phyloP scores from a whole-genome alignment of 2,888 invertebrate genomes.

The Lymantria dispar region DNA sequence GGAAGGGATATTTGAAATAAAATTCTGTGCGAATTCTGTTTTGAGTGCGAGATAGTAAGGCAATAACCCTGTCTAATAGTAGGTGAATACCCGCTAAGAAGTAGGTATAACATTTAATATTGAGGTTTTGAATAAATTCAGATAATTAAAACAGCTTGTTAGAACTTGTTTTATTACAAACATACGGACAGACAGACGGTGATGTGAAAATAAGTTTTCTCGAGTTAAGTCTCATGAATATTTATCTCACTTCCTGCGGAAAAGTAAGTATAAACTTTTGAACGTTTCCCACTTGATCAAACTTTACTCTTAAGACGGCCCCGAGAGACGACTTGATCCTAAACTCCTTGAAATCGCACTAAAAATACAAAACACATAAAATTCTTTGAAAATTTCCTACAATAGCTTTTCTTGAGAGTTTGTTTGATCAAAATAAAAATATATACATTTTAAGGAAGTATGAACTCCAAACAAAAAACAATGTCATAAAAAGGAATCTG shows the following conservation, averaged over 20 bases:
- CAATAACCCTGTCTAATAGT: too few relatives aligned
- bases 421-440: background rate
- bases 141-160: conserved; percentile 63
- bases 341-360: conserved; percentile 41
- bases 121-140: conserved; percentile 52
- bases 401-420: conserved; percentile 6
- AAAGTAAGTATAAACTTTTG: conserved; percentile 65
- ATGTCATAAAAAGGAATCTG: too few relatives aligned
- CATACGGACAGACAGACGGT: conserved; percentile 72
- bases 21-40: too few relatives aligned
- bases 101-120: conserved; percentile 13
- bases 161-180: conserved; percentile 72
- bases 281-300: conserved; percentile 78
- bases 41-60: too few relatives aligned
- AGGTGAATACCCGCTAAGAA: too few relatives aligned
- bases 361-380: conserved; percentile 32
- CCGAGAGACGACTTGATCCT: conserved; percentile 43
- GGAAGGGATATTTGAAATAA: too few relatives aligned
- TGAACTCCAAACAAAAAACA: too few relatives aligned
- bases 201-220: conserved; percentile 76
- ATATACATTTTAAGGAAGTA: background rate
- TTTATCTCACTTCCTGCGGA: conserved; percentile 73
- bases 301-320: conserved; percentile 66
- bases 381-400: conserved; percentile 11
- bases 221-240: conserved; percentile 78